phyloP scores from a whole-genome alignment of 2,888 invertebrate species.

The Drosophila colorata region DNA sequence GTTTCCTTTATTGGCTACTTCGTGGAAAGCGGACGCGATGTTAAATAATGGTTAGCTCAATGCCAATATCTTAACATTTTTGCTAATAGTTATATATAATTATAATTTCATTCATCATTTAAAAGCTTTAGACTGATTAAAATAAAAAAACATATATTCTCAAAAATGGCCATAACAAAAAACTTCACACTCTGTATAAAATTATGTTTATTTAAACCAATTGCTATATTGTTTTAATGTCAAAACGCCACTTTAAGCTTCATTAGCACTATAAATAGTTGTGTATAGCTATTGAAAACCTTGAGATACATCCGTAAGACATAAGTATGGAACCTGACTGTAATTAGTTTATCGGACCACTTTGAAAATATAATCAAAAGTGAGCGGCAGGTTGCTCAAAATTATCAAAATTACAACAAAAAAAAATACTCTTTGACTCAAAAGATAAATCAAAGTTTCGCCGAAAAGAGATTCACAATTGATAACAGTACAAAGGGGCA shows the following conservation, averaged over 20 bases:
- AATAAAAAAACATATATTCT: no score
- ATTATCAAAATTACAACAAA: conserved; percentile 28
- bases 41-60: conserved; percentile 13
- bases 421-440: conserved; percentile 7
- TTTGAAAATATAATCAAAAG: conserved; percentile 28
- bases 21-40: conserved; percentile 22
- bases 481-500: background rate
- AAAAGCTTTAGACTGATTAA: no score
- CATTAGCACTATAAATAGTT: no score
- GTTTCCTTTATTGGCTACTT: conserved; percentile 42
- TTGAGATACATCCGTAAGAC: no score
- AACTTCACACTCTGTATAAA: no score
- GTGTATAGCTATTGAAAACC: no score
- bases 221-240: background rate
- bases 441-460: conserved; percentile 13
- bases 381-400: conserved; percentile 15
- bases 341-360: background rate
- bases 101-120: background rate
- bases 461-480: background rate
- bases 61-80: background rate
- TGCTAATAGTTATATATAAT: no score
- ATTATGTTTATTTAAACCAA: background rate
- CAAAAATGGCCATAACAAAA: no score
- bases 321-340: background rate
- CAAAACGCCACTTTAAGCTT: no score